Conservation (phyloP, 2,797 vertebrate genomes). For the Notamacropus eugenii region DNA sequence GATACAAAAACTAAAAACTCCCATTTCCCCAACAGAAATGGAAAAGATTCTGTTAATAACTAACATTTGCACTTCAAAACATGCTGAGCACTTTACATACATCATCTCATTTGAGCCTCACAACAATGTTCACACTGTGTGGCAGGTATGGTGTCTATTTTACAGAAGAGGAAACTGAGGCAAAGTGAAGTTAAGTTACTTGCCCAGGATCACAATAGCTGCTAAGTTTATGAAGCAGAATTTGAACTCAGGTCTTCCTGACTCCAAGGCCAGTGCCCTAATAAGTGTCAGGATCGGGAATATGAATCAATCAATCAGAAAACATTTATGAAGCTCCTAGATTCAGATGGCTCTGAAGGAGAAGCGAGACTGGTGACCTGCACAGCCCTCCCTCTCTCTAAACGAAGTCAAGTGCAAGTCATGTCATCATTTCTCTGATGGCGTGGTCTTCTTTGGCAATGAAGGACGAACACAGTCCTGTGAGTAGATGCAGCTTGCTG, state of each 20-base stretch:
- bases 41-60: neutral
- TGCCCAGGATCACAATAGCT: neutral
- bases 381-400: no score
- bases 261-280: neutral
- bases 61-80: neutral
- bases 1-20: neutral
- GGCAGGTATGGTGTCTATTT: neutral
- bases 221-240: neutral
- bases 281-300: neutral
- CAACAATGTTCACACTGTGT: neutral
- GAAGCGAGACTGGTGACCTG: no score
- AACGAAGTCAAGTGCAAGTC: no score
- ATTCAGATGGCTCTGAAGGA: no score
- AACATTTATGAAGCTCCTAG: neutral
- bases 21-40: no score
- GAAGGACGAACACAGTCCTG: no score
- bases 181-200: neutral
- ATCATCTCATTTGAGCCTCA: neutral
- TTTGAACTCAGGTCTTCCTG: neutral
- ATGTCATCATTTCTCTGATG: no score
- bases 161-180: neutral
- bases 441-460: no score
- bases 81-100: no score
- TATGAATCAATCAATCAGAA: neutral
- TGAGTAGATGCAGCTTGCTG: no score